Evolutionary conservation across 2,113 vertebrate species (phyloP), one percentile per base, ranked within the genome.

Genomic region (Dicrurus megarhynchus): DNA sequence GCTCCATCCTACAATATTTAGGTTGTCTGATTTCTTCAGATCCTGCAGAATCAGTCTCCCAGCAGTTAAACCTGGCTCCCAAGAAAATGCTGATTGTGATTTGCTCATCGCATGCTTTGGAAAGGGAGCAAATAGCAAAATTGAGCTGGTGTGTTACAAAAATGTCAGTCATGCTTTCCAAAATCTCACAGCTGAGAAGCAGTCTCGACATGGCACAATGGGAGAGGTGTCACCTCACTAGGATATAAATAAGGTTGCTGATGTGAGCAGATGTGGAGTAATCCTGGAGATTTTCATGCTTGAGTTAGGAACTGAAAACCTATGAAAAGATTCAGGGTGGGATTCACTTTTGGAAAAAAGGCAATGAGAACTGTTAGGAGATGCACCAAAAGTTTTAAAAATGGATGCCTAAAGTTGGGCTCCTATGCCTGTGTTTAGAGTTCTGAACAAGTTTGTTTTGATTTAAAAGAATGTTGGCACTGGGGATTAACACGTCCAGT

Each of bases 1-100:
- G 16, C 68, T 96, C 75, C 71, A 75, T 53, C 47, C 50, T 81
- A 18, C 46, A 56, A 46, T 52, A 32, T 65, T 87, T 69, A 35
- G 17, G 47, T 69, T 90, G 65, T 94, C 90, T 96, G 77, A 89
- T 92, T 50, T 61, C 50, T 94, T 59, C 46, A 57, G 52, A 63
- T 79, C 69, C 39, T 52, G n/a, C 27, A 90, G 90, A 75, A 92
- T 89, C 95, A 92, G 77, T 37, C 87, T 98, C 88, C 85, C 76
- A 96, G 89, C 91, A 96, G 75, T 89, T 95, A 81, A 67, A 93
- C 64, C 76, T 96, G 87, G 39, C 76, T 97, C 49, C 75, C 69
- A 91, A 96, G 93, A 91, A 97, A 93, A 87, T 0, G 6, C 63
- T 94, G 84, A 50, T 95, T 96, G 87, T 89, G 87, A 44, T 97